Percentiles rank a stretch among this genome's conserved stretches.
Evolutionary conservation across 35 echinoderm and acorn worm genomes (phyloP).

Genomic region (Ophioderma brevispina): DNA sequence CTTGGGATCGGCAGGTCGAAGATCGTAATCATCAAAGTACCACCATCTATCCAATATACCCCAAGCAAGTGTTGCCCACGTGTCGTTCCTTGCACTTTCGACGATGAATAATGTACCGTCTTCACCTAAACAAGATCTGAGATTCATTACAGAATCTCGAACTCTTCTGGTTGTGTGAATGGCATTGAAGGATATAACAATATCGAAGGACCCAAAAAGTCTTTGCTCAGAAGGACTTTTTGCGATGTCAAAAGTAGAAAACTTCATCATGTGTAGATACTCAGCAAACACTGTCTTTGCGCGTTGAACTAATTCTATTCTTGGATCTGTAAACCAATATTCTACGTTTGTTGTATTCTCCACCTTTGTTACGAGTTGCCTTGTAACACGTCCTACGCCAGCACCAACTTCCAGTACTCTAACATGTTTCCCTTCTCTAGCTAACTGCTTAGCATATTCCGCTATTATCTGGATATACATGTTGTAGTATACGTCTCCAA

Average conservation of each 20-base stretch:
- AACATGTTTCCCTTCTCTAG: neutral
- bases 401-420: neutral
- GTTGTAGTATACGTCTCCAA: neutral
- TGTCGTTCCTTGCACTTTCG: conserved; percentile 18
- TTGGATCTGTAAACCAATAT: neutral
- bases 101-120: neutral
- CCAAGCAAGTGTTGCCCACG: conserved; percentile 21
- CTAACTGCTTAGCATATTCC: neutral
- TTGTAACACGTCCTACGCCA: neutral
- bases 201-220: neutral
- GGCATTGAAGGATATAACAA: conserved; percentile 15
- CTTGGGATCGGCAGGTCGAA: conserved; percentile 5
- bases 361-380: neutral
- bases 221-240: conserved; percentile 14
- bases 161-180: conserved; percentile 3
- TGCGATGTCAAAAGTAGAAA: conserved; percentile 9
- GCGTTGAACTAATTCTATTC: neutral
- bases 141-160: neutral
- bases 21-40: neutral
- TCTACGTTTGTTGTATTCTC: neutral
- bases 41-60: conserved; percentile 21
- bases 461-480: neutral
- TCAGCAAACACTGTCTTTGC: neutral
- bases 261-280: conserved; percentile 6
- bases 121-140: conserved; percentile 13